Evolutionary conservation across 2,888 invertebrate species (phyloP).

Genomic region (Parelbella ahira): DNA sequence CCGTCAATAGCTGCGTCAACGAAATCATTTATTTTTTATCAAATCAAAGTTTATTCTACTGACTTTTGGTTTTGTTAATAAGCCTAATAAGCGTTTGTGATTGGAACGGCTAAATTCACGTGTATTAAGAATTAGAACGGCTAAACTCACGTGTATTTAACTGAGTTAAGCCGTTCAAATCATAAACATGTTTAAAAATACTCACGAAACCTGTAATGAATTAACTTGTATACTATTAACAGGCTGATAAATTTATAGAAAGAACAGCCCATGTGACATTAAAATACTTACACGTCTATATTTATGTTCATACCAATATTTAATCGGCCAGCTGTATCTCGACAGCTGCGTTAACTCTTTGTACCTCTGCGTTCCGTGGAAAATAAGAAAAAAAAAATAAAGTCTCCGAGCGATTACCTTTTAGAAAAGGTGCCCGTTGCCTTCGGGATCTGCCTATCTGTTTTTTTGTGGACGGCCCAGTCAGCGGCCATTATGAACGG

Average conservation of each 20-base stretch:
- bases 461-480: constrained; percentile 49
- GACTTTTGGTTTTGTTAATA: too few species aligned
- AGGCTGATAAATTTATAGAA: constrained; percentile 3
- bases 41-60: too few species aligned
- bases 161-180: too few species aligned
- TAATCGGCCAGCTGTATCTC: constrained; percentile 56
- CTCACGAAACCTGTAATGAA: too few species aligned
- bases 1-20: too few species aligned
- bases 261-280: constrained; percentile 42
- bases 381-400: constrained; percentile 53
- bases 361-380: constrained; percentile 56
- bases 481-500: constrained; percentile 60
- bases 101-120: too few species aligned
- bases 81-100: too few species aligned
- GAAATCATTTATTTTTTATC: too few species aligned
- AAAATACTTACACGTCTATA: constrained; percentile 33
- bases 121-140: too few species aligned
- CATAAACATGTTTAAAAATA: too few species aligned
- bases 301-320: constrained; percentile 36
- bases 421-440: constrained; percentile 61
- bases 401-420: constrained; percentile 63
- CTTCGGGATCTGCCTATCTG: constrained; percentile 50
- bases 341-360: constrained; percentile 69
- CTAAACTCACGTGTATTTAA: too few species aligned
- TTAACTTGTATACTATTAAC: too few species aligned